Percentiles rank a stretch among this genome's conserved stretches.
phyloP scores from a whole-genome alignment of 2,113 vertebrate genomes.

The Cyanocitta stelleri region DNA sequence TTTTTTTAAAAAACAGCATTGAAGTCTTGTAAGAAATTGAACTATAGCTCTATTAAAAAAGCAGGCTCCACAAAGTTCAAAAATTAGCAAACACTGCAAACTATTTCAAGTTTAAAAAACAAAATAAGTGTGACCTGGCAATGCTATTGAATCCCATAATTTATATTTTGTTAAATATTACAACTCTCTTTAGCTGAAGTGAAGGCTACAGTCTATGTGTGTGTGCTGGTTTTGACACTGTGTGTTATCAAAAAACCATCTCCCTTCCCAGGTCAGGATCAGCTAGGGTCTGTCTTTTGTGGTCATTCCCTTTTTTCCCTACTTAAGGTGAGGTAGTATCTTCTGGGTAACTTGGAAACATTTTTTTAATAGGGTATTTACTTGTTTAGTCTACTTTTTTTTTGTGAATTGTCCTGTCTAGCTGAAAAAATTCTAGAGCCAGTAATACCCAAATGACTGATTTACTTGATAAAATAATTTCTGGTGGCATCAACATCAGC shows the following conservation, averaged over 20 bases:
- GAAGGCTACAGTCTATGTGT: background rate
- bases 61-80: background rate
- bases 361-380: background rate
- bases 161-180: background rate
- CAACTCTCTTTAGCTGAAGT: background rate
- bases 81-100: background rate
- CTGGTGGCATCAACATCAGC: background rate
- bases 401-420: background rate
- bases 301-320: background rate
- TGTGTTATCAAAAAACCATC: background rate
- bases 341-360: background rate
- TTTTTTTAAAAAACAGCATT: background rate
- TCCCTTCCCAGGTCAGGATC: background rate
- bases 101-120: background rate
- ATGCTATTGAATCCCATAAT: background rate
- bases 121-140: background rate
- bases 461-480: background rate
- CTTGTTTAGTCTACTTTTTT: background rate
- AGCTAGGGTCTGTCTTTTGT: background rate
- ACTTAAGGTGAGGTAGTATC: background rate
- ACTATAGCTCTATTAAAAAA: background rate
- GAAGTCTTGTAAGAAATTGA: background rate
- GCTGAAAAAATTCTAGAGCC: background rate
- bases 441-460: background rate
- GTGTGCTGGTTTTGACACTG: background rate